These are phyloP conservation scores for Drosophila funebris DNA, from an alignment of 1,140 invertebrate genomes.

Conservation along the genomic window DNA sequence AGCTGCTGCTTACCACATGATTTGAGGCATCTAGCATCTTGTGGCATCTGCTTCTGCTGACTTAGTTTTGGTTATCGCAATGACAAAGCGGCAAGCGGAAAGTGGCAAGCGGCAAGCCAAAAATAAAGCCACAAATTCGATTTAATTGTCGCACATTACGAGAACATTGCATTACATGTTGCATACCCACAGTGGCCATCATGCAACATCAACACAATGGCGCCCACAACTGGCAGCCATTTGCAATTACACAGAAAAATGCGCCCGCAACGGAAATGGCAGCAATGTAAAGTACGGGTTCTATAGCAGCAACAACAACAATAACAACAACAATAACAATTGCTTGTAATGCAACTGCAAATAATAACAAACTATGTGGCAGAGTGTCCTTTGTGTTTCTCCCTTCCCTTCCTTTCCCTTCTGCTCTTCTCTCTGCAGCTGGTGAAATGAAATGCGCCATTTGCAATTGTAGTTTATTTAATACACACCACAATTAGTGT, in stretches of 20 bases:
- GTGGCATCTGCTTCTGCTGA: constrained; percentile 30
- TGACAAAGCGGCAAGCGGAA: constrained; percentile 1
- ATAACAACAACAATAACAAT: constrained; percentile 37
- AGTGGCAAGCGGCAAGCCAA: constrained; percentile 3
- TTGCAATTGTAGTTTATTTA: constrained; percentile 82
- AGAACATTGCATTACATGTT: constrained; percentile 20
- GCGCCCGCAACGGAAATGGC: constrained; percentile 58
- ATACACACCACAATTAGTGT: constrained; percentile 77
- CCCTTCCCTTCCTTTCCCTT: no score
- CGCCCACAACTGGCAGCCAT: constrained; percentile 42
- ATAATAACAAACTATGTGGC: constrained; percentile 68
- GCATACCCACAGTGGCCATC: constrained; percentile 7
- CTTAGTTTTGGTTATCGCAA: neutral
- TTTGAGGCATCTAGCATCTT: constrained; percentile 11
- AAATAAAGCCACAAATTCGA: constrained; percentile 64
- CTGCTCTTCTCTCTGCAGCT: neutral
- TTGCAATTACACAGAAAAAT: constrained; percentile 75
- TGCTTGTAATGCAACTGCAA: constrained; percentile 46
- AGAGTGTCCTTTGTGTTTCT: constrained; percentile 20
- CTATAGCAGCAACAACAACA: constrained; percentile 11
- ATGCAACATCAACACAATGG: constrained; percentile 23
- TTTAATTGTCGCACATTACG: constrained; percentile 77
- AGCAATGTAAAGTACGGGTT: constrained; percentile 58
- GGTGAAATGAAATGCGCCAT: constrained; percentile 71
- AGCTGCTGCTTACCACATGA: constrained; percentile 1